Base-by-base conservation (phyloP, 2,113 vertebrate genomes). In the Onychorhynchus coronatus region DNA sequence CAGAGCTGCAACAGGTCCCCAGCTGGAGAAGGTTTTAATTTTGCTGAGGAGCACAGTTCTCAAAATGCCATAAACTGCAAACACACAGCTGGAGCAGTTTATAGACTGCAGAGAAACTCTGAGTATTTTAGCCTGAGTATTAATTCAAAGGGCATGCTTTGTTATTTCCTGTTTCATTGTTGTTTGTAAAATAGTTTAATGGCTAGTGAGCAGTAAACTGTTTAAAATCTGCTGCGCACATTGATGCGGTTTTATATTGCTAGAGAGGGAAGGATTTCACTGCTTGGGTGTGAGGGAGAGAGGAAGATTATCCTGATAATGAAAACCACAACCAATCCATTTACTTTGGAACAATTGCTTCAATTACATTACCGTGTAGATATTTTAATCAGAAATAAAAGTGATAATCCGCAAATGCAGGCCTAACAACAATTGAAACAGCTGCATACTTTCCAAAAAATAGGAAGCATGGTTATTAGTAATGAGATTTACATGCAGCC, bases 91-190 rank as follows among this genome's bases (percentile, higher is more conserved):
- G 98, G 95, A 96, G 92, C 55, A 67, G 91, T 97, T 98, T 98
- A 97, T 93, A 84, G 91, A 97, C 97, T 97, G 91, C 66, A 50
- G 96, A 95, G 95, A 91, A 97, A 95, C 84, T 74, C 88, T 16
- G 75, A 97, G 89, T 88, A 72, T 96, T 97, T 97, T 93, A 93
- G 91, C 93, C 81, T 84, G 55, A 94, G 89, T 75, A 94, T 96
- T 95, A 85, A 98, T 96, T 97, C 94, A 95, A 95, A 96, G 97
- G 93, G 94, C 89, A 73, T 94, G 96, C 80, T 95, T 97, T 96
- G 92, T 97, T 98, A 97, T 97, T 98, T 98, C 96, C 97, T 96
- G 94, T 90, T 83, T 91, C 96, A 96, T 94, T 97, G 97, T 95
- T 97, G 96, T 97, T 98, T 97, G 96, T 87, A 73, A 97, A 97